These are phyloP conservation scores for Brachyalestes nurse DNA, from an alignment of 2,797 vertebrate genomes.

Conservation along the genomic window DNA sequence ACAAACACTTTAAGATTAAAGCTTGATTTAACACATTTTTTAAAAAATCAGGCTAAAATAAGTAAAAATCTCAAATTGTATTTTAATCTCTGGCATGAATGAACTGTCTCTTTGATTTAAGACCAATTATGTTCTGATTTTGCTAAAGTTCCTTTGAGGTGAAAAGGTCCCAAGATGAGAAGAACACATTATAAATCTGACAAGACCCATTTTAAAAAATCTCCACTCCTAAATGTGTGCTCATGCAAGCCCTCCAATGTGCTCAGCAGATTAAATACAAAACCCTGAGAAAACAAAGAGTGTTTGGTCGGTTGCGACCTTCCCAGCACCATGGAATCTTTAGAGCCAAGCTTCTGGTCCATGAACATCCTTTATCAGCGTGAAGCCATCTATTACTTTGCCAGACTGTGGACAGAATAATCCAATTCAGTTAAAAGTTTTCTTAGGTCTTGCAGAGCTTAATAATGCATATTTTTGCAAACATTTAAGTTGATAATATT, in stretches of 20 bases:
- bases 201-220: too few relatives aligned
- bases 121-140: too few relatives aligned
- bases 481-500: background rate
- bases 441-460: background rate
- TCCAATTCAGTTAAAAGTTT: background rate
- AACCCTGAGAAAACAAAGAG: slow-evolving; percentile 43
- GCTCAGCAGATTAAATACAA: slow-evolving; percentile 47
- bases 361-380: slow-evolving; percentile 83
- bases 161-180: too few relatives aligned
- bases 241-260: background rate
- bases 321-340: slow-evolving; percentile 50
- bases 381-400: slow-evolving; percentile 85
- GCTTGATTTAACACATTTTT: background rate
- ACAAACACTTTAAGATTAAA: background rate
- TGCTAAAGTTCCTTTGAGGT: too few relatives aligned
- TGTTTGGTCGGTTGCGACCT: slow-evolving; percentile 22
- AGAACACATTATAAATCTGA: too few relatives aligned
- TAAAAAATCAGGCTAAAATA: too few relatives aligned
- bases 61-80: too few relatives aligned
- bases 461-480: background rate
- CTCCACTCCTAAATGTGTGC: too few relatives aligned
- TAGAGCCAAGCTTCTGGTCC: slow-evolving; percentile 76
- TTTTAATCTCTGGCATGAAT: too few relatives aligned
- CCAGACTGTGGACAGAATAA: slow-evolving; percentile 75
- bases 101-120: too few relatives aligned